Conservation (phyloP, 2,888 invertebrate species). For the Yponomeuta malinellus region DNA sequence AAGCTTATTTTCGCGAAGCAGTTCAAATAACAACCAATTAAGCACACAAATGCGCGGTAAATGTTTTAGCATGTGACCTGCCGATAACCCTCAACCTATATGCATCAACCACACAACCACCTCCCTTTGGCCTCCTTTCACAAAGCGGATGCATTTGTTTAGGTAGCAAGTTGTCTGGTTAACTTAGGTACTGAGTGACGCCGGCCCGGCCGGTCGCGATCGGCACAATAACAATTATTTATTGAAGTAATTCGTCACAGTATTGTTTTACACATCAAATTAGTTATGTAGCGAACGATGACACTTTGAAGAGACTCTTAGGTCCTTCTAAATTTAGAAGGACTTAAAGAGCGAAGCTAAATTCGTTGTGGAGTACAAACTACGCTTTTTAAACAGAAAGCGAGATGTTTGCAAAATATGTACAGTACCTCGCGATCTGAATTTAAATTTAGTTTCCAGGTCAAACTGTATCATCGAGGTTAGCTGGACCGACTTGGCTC, state of each 20-base stretch:
- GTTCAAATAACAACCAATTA: not conserved
- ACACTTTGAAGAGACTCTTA: not conserved
- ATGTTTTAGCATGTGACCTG: not conserved
- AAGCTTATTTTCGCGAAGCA: not conserved
- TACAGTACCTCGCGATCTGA: not conserved
- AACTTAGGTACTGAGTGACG: not conserved
- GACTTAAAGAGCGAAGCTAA: too few species aligned
- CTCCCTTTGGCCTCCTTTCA: not conserved
- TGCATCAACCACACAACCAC: not conserved
- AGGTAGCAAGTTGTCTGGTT: not conserved
- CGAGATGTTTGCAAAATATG: not conserved
- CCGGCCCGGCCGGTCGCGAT: not conserved
- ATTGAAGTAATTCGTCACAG: not conserved
- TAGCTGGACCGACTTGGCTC: not conserved
- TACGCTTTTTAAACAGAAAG: not conserved
- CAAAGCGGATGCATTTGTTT: not conserved
- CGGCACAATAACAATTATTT: slow-evolving; percentile 6
- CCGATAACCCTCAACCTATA: not conserved
- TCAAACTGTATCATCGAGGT: not conserved
- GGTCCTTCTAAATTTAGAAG: not conserved
- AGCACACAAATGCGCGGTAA: not conserved
- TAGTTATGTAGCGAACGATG: not conserved
- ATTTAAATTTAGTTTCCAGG: not conserved
- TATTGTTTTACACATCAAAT: not conserved
- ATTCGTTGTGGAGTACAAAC: too few species aligned